Conservation (phyloP, 2,888 invertebrate genomes). For the Meghimatium bilineatum region DNA sequence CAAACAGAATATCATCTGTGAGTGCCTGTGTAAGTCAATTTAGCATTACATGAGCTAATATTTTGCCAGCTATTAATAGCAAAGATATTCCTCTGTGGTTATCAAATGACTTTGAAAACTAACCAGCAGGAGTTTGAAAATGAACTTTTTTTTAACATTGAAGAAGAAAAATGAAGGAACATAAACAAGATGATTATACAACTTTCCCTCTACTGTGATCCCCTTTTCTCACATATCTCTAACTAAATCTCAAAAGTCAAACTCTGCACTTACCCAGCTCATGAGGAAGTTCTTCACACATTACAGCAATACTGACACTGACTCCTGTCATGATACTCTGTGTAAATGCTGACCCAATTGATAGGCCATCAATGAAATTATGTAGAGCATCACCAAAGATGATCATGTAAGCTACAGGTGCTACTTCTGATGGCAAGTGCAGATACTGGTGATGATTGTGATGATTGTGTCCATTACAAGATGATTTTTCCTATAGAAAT, state of each 20-base stretch:
- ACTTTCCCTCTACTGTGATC: not conserved
- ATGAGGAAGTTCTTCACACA: constrained; percentile 83
- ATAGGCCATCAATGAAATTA: constrained; percentile 82
- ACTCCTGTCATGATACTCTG: constrained; percentile 80
- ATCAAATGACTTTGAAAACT: too few relatives aligned
- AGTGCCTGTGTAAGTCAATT: too few relatives aligned
- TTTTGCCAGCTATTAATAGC: too few relatives aligned
- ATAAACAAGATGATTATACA: not conserved
- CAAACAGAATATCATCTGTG: too few relatives aligned
- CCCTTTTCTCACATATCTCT: not conserved
- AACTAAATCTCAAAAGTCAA: not conserved
- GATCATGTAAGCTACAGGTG: constrained; percentile 83
- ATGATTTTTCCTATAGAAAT: constrained; percentile 18
- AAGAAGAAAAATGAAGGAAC: too few relatives aligned
- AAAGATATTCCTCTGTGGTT: too few relatives aligned
- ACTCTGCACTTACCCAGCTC: constrained; percentile 79
- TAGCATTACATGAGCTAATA: too few relatives aligned
- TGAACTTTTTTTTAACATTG: too few relatives aligned
- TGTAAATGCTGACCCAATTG: constrained; percentile 82
- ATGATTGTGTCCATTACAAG: constrained; percentile 35
- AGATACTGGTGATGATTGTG: constrained; percentile 30
- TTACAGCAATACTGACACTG: constrained; percentile 81
- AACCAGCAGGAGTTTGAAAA: too few relatives aligned
- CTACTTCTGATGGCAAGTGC: constrained; percentile 28
- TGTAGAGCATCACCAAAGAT: constrained; percentile 83